Conservation (phyloP, 1,140 invertebrate genomes). For the Ceratina calcarata region DNA sequence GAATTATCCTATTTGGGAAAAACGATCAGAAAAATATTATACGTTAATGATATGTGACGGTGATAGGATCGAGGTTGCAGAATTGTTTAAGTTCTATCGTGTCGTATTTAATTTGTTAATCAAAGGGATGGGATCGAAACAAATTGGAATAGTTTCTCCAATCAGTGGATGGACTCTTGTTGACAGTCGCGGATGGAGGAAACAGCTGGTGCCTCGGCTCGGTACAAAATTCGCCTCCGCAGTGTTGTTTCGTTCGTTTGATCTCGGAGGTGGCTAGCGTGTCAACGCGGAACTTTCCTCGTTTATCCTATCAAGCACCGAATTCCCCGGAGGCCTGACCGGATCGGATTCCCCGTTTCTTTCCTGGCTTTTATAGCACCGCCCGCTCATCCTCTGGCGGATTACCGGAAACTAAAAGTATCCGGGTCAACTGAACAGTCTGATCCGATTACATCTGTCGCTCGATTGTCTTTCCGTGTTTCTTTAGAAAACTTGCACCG, state of each 20-base stretch:
- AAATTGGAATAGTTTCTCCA: too few relatives aligned
- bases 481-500: neutral
- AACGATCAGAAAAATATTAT: too few relatives aligned
- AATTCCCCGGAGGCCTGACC: slow-evolving; percentile 40
- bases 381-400: neutral
- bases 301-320: slow-evolving; percentile 45
- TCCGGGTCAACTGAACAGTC: slow-evolving; percentile 4
- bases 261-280: slow-evolving; percentile 41
- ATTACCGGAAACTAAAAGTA: slow-evolving; percentile 51
- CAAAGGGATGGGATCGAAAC: too few relatives aligned
- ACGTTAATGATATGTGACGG: too few relatives aligned
- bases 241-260: slow-evolving; percentile 22
- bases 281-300: slow-evolving; percentile 52
- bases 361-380: slow-evolving; percentile 19
- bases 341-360: slow-evolving; percentile 49
- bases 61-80: too few relatives aligned
- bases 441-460: neutral
- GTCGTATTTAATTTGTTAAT: too few relatives aligned
- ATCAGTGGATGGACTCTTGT: too few relatives aligned
- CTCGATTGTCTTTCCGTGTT: neutral
- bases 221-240: neutral
- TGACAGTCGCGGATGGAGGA: neutral
- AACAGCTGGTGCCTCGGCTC: neutral
- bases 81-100: too few relatives aligned
- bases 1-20: too few relatives aligned